Evolutionary conservation across 2,113 vertebrate species (phyloP).

Genomic region (Dromas ardeola): DNA sequence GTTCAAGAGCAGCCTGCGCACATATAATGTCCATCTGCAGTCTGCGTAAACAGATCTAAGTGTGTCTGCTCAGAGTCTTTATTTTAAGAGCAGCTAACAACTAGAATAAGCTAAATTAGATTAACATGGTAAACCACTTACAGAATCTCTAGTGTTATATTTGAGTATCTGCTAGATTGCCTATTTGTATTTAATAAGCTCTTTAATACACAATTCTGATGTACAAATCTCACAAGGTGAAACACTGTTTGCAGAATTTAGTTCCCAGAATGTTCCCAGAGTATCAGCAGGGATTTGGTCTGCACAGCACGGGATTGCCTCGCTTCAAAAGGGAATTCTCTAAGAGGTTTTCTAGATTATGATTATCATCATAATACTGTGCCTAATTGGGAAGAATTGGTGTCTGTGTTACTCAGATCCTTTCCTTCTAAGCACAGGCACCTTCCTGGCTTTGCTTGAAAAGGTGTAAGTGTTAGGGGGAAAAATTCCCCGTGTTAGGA

Average conservation of each 20-base stretch:
- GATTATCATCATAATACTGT: neutral
- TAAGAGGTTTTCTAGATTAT: neutral
- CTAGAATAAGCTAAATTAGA: conserved; percentile 3
- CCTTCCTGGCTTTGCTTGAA: neutral
- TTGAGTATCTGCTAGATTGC: neutral
- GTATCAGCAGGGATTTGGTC: neutral
- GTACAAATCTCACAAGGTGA: neutral
- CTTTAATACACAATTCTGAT: fast-evolving
- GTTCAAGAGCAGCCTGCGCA: neutral
- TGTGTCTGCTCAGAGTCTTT: neutral
- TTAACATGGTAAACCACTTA: conserved; percentile 2
- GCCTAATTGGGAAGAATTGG: neutral
- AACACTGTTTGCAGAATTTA: neutral
- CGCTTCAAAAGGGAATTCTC: neutral
- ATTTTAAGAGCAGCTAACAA: conserved; percentile 14
- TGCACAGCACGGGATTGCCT: neutral
- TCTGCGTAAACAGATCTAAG: neutral
- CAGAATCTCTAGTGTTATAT: neutral
- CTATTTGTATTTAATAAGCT: neutral
- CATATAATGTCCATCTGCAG: neutral
- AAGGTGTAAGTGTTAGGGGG: neutral
- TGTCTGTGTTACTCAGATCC: neutral
- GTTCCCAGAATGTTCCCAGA: neutral
- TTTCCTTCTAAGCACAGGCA: neutral
- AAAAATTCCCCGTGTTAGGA: neutral